A percentile compares a stretch with the other conserved stretches of the same genome.
Conservation (phyloP, 2,113 vertebrate species). For the Terrapene triunguis region DNA sequence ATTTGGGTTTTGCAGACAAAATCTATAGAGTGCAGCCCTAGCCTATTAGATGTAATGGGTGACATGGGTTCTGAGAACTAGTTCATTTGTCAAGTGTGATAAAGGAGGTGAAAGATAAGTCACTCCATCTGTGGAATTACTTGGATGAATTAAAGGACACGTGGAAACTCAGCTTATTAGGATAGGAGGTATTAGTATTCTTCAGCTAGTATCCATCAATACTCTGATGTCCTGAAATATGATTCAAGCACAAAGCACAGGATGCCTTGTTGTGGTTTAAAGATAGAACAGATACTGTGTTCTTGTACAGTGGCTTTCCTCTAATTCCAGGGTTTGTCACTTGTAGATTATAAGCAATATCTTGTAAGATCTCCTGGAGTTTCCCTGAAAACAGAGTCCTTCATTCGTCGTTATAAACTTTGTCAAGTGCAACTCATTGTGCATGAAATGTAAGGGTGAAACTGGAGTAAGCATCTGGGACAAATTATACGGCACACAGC, state of each 20-base stretch:
- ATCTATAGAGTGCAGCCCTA: not conserved
- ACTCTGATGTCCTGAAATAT: constrained; percentile 7
- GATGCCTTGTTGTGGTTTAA: not conserved
- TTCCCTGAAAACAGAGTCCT: constrained; percentile 38
- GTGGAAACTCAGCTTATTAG: constrained; percentile 34
- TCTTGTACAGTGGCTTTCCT: constrained; percentile 16
- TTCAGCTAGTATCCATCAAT: constrained; percentile 6
- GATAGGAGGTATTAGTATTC: constrained; percentile 12
- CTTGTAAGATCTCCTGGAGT: constrained; percentile 3
- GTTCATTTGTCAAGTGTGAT: constrained; percentile 51
- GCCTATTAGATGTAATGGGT: constrained; percentile 27
- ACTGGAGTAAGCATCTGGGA: constrained; percentile 39
- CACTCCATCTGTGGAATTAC: constrained; percentile 23
- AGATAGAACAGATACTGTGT: constrained; percentile 32
- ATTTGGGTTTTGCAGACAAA: constrained; percentile 42
- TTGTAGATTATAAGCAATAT: constrained; percentile 19
- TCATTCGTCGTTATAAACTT: constrained; percentile 39
- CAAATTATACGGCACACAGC: constrained; percentile 53
- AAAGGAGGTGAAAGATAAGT: constrained; percentile 57
- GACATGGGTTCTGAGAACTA: constrained; percentile 44
- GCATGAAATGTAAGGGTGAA: constrained; percentile 23
- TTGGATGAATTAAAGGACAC: constrained; percentile 53
- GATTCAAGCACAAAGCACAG: not conserved
- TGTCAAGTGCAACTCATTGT: constrained; percentile 22
- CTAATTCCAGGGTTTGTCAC: constrained; percentile 12